These are phyloP conservation scores for Lithobius niger DNA, from an alignment of 1,140 invertebrate species.

Conservation along the genomic window DNA sequence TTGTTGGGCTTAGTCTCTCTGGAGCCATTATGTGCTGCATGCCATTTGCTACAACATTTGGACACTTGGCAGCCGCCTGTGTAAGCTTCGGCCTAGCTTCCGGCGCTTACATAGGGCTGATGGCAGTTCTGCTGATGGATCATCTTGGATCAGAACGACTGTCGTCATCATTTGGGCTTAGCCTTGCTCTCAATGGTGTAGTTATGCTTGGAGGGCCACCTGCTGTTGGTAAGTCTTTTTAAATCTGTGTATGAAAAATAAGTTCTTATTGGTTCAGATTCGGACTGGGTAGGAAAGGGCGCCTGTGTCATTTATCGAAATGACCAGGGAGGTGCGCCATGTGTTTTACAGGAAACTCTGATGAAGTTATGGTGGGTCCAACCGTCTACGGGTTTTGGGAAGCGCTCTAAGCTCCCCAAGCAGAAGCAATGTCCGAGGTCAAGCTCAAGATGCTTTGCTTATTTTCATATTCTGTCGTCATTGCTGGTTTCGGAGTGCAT, in stretches of 20 bases:
- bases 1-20: conserved; percentile 57
- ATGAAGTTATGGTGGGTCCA: no score
- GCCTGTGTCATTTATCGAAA: no score
- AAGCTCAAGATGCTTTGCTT: no score
- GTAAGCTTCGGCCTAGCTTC: conserved; percentile 62
- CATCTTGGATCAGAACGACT: conserved; percentile 66
- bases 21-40: conserved; percentile 53
- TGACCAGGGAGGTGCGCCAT: no score
- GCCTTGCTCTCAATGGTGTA: conserved; percentile 65
- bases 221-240: conserved; percentile 7
- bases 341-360: no score
- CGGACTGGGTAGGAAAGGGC: no score
- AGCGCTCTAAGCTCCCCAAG: no score
- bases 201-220: conserved; percentile 64
- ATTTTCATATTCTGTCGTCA: no score
- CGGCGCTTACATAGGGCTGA: conserved; percentile 71
- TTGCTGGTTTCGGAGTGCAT: no score
- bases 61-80: conserved; percentile 50
- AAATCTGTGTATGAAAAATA: background rate
- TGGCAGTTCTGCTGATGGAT: conserved; percentile 70
- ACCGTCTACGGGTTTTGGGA: no score
- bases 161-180: conserved; percentile 69
- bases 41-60: conserved; percentile 46
- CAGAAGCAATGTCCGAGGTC: no score
- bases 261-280: background rate